phyloP scores from a whole-genome alignment of 2,888 invertebrate species.

The Peribatodes rhomboidaria region DNA sequence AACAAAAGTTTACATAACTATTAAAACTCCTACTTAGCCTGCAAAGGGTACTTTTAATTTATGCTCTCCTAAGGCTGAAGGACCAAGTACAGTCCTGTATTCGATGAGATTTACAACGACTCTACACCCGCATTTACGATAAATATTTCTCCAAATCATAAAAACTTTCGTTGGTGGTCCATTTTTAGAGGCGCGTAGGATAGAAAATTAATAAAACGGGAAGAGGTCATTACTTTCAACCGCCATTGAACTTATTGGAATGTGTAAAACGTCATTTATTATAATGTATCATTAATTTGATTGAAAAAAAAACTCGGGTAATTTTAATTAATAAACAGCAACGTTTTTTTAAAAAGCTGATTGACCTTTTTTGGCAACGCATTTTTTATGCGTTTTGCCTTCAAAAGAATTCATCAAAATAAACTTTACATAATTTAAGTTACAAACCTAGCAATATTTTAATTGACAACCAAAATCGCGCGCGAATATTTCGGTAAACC shows the following conservation, averaged over 20 bases:
- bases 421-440: background rate
- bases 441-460: constrained; percentile 14
- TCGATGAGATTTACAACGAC: constrained; percentile 60
- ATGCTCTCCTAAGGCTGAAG: background rate
- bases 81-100: constrained; percentile 29
- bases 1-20: too few species aligned
- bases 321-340: background rate
- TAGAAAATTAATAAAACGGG: constrained; percentile 48
- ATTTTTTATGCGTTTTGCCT: background rate
- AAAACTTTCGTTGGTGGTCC: constrained; percentile 66
- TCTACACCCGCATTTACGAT: constrained; percentile 59
- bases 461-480: background rate
- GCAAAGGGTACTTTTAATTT: background rate
- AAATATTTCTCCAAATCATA: constrained; percentile 57
- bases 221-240: constrained; percentile 52
- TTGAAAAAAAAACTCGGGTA: background rate
- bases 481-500: background rate
- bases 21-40: too few species aligned
- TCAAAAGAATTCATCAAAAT: background rate
- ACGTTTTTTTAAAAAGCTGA: background rate
- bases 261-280: constrained; percentile 29
- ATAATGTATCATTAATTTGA: background rate
- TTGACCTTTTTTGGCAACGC: too few species aligned
- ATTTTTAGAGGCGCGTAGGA: constrained; percentile 49
- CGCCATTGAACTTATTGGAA: constrained; percentile 36